Base-by-base conservation (phyloP, 2,113 vertebrate species). In the Proteles cristata region DNA sequence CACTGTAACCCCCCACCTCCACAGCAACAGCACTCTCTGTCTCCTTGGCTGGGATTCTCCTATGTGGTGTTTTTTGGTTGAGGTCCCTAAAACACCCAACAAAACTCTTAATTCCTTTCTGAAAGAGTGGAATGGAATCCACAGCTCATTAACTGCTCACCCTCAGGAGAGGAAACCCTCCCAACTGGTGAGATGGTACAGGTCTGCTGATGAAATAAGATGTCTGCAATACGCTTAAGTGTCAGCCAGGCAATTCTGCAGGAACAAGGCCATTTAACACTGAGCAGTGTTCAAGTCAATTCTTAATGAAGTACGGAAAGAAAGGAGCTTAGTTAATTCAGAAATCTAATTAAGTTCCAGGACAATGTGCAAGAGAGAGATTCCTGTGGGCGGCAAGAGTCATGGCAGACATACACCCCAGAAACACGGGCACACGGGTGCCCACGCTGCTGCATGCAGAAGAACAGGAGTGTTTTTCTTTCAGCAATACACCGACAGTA, bases 331-430 rank as follows among this genome's bases (percentile, higher is more conserved):
- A 84, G 5, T 96, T 98, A 97, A 98, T 96, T 66, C 90, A 88
- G 45, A 89, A 86, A 97, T 58, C 61, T 94, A 97, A 98, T 97
- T 96, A 97, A 93, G 83, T 74, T 97, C 92, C 86, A 92, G 68
- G 96, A 95, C 43, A 85, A 79, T 58, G 33, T 88, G 21, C n/a
- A 96, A 88, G 19, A 96, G 69, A 74, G 90, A 90, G 94, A 81
- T 88, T 93, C 87, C 89, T 53, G 33, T 63, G 55, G 94, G 86
- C 35, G n/a, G 55, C 61, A 11, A 96, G 87, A 93, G 0, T 15
- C 2, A 12, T 53, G 86, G 81, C 14, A 31, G 55, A 76, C 61
- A 3, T 1, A 26, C 4, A 35, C 89, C 65, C 35, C 19, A 21
- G 0, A 35, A 16, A n/a, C 33, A 19, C 3, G 1, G 1, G 16